Base-by-base conservation (phyloP, 2,113 vertebrate genomes). In the Odocoileus virginianus region DNA sequence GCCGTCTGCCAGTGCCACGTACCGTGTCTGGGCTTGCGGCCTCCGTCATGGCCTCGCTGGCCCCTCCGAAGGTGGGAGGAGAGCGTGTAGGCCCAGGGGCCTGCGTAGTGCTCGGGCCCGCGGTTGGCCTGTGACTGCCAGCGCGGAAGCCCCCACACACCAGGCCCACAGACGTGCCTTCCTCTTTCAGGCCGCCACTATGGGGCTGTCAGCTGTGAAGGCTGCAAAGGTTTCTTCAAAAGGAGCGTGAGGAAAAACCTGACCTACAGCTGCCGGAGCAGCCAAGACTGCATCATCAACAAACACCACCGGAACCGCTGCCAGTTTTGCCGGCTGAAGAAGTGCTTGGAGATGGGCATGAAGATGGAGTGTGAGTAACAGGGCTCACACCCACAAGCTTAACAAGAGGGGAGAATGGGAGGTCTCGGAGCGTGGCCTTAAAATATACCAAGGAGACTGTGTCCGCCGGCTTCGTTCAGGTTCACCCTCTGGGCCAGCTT, bases 201-300 rank as follows among this genome's bases (percentile, higher is more conserved):
- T 98, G 99, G 99, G 97, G 99, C 99, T 3, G 99, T 99, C 98
- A 99, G 99, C 96, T 99, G 99, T 95, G 99, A 99, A 96, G 99
- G 99, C 88, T 99, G 99, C 98, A 99, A 99, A 98, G 99, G 99
- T 47, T 99, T 99, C 98, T 99, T 99, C 98, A 99, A 99, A 98
- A 99, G 99, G 97, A 99, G 99, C 3, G 99, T 99, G 96, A 99
- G 99, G 97, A 99, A 99, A 98, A 99, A 99, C 98, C 96, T 99
- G 98, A 99, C 99, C 50, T 99, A 99, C 98, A 99, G 99, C 98
- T 99, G 99, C 98, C 99, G 99, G 97, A 99, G 99, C 98, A 99
- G 99, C 99, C 99, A 99, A 94, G 99, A 99, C 98, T 99, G 99
- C 94, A 98, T 99, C 97, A 99, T 99, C 99, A 99, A 99, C 99